These are phyloP conservation scores for Anthoptus insignis DNA, from an alignment of 2,888 invertebrate genomes.

Conservation along the genomic window DNA sequence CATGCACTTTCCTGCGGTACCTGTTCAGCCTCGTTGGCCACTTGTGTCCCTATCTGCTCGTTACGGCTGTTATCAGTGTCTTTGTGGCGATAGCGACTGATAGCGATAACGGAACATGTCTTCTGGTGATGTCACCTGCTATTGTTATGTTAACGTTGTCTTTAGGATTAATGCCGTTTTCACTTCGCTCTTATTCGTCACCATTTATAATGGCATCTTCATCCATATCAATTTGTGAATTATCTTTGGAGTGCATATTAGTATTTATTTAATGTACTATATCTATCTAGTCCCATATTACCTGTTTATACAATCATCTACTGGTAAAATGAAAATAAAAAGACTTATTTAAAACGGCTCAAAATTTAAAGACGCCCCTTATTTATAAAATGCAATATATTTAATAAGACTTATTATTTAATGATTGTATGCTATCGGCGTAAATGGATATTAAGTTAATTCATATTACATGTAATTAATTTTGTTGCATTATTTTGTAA, in stretches of 20 bases:
- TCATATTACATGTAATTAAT: too few relatives aligned
- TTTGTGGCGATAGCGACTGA: slow-evolving; percentile 49
- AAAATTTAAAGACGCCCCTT: too few relatives aligned
- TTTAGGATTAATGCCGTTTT: slow-evolving; percentile 25
- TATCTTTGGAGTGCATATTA: not conserved
- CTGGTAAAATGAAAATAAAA: too few relatives aligned
- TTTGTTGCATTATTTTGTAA: too few relatives aligned
- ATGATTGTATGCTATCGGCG: too few relatives aligned
- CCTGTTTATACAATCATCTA: too few relatives aligned
- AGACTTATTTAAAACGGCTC: too few relatives aligned
- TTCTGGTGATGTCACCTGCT: slow-evolving; percentile 49
- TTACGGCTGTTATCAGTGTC: slow-evolving; percentile 51
- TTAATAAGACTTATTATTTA: too few relatives aligned
- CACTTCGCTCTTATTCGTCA: not conserved
- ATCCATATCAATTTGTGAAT: not conserved
- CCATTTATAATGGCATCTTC: not conserved
- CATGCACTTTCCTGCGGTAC: slow-evolving; percentile 9
- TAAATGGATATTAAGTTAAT: too few relatives aligned
- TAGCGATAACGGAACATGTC: slow-evolving; percentile 46
- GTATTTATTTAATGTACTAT: too few relatives aligned
- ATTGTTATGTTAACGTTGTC: slow-evolving; percentile 25
- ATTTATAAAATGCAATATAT: too few relatives aligned
- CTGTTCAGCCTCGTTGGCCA: slow-evolving; percentile 42
- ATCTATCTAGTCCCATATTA: too few relatives aligned
- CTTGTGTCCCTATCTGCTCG: slow-evolving; percentile 50